Evolutionary conservation across 1,140 invertebrate species (phyloP).

Genomic region (Rhopalosiphum padi): DNA sequence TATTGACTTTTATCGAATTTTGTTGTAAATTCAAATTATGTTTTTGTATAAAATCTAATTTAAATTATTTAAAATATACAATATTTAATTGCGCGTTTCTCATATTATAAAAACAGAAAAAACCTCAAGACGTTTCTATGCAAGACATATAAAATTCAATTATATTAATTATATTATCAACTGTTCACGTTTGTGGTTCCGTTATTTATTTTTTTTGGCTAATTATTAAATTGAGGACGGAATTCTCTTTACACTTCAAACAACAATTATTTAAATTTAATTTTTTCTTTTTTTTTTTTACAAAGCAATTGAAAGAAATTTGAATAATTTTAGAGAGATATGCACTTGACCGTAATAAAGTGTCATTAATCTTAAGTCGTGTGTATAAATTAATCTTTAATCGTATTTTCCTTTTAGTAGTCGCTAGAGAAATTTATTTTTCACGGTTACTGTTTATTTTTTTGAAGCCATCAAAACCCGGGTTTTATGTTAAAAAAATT

Average conservation of each 20-base stretch:
- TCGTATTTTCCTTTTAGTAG: neutral
- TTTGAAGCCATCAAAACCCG: neutral
- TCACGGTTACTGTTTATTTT: neutral
- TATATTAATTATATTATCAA: neutral
- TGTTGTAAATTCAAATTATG: too few species aligned
- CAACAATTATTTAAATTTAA: neutral
- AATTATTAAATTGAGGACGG: neutral
- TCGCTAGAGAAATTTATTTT: neutral
- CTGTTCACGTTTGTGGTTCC: neutral
- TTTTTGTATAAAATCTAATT: neutral
- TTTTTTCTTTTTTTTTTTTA: conserved; percentile 1
- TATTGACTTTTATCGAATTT: neutral
- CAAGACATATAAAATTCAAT: neutral
- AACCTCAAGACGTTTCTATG: neutral
- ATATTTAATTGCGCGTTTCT: neutral
- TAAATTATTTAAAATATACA: neutral
- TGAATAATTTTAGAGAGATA: neutral
- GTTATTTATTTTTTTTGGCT: neutral
- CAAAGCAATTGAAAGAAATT: neutral
- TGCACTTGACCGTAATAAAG: neutral
- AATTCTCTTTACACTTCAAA: neutral
- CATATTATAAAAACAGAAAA: neutral
- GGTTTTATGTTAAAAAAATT: neutral
- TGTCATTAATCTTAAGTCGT: conserved; percentile 24
- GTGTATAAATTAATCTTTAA: conserved; percentile 18